Evolutionary conservation across 1,140 invertebrate genomes (phyloP).

Genomic region (Lepeophtheirus salmonis): DNA sequence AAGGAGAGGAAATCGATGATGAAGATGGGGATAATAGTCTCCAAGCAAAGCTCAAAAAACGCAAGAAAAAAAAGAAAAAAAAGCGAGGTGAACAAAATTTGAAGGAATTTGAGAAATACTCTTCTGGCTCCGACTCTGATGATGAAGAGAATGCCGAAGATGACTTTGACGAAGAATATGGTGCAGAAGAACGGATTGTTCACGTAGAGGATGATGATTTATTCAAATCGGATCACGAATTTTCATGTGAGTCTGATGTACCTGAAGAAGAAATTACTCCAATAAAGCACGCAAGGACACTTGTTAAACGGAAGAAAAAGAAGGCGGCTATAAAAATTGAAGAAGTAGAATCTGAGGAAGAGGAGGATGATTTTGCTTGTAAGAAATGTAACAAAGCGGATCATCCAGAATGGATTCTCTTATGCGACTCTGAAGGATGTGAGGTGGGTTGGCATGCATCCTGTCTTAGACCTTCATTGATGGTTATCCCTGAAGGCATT

Average conservation of each 20-base stretch:
- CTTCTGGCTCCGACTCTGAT: conserved; percentile 20
- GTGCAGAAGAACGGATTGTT: too few relatives aligned
- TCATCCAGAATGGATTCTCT: conserved; percentile 83
- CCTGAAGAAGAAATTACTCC: conserved; percentile 35
- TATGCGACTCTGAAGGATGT: conserved; percentile 68
- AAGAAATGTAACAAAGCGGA: conserved; percentile 61
- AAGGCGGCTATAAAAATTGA: neutral
- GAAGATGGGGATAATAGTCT: conserved; percentile 22
- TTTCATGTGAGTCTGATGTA: conserved; percentile 53
- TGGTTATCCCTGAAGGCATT: conserved; percentile 83
- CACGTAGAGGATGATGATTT: conserved; percentile 29
- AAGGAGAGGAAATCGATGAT: conserved; percentile 17
- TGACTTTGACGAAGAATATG: conserved; percentile 29
- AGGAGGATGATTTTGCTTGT: conserved; percentile 39
- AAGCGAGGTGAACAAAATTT: conserved; percentile 19
- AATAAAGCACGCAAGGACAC: conserved; percentile 44
- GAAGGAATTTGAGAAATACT: conserved; percentile 15
- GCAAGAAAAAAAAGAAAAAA: conserved; percentile 33
- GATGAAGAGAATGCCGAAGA: conserved; percentile 33
- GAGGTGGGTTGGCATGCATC: conserved; percentile 86
- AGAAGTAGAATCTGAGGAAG: conserved; percentile 18
- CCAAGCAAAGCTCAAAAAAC: conserved; percentile 29
- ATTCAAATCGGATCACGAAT: conserved; percentile 72
- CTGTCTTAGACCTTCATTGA: conserved; percentile 68
- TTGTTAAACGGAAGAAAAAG: conserved; percentile 33